Conservation (phyloP, 2,797 vertebrate genomes). For the Nyctibius grandis region DNA sequence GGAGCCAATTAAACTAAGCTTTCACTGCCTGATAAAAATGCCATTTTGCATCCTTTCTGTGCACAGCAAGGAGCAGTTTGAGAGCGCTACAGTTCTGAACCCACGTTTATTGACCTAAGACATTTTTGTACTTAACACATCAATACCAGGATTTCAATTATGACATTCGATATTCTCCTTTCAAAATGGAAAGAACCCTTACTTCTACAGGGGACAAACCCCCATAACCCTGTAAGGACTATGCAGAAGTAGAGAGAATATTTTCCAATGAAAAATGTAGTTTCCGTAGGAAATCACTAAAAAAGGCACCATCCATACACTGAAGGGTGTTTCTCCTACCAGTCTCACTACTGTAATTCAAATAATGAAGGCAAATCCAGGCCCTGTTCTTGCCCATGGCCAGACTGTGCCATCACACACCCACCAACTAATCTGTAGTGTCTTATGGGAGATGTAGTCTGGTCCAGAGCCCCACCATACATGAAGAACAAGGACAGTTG, state of each 20-base stretch:
- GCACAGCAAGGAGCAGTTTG: not conserved
- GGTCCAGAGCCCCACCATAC: not conserved
- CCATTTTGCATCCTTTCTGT: not conserved
- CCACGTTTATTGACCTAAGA: not conserved
- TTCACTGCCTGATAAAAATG: slow-evolving; percentile 54
- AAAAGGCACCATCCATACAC: not conserved
- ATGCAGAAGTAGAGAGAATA: not conserved
- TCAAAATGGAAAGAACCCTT: not conserved
- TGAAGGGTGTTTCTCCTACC: not conserved
- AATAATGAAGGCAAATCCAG: not conserved
- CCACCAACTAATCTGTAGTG: not conserved
- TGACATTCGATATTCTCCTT: not conserved
- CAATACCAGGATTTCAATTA: not conserved
- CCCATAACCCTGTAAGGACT: not conserved
- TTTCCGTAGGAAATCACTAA: not conserved
- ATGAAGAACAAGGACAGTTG: not conserved
- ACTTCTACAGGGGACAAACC: not conserved
- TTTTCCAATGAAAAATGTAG: not conserved
- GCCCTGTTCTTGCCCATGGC: not conserved
- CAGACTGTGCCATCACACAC: not conserved
- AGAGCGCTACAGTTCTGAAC: not conserved
- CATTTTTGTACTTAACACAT: not conserved
- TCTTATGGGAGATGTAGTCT: not conserved
- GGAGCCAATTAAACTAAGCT: slow-evolving; percentile 58
- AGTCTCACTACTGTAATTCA: not conserved